A percentile compares a stretch with the other conserved stretches of the same genome.
Conservation (phyloP, 2,113 vertebrate genomes). For the Ptilorrhoa leucosticta region DNA sequence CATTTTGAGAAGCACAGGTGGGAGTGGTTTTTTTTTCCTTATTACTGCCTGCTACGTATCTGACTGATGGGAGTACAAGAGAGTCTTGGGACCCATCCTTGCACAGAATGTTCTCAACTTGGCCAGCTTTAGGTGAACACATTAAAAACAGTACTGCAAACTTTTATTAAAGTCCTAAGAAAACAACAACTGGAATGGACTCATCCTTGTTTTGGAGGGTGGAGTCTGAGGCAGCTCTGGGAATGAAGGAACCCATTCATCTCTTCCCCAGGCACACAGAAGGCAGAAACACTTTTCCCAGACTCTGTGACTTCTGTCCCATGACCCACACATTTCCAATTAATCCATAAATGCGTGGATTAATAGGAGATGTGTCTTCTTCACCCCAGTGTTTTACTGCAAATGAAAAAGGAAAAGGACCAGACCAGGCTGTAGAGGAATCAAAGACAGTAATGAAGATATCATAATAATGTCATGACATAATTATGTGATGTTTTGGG, state of each 20-base stretch:
- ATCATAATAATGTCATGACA: not conserved
- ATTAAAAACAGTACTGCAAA: not conserved
- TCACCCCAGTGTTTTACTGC: not conserved
- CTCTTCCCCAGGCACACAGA: not conserved
- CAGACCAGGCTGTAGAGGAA: not conserved
- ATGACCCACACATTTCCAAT: not conserved
- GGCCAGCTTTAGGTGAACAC: not conserved
- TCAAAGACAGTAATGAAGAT: not conserved
- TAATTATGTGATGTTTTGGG: not conserved
- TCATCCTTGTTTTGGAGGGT: not conserved
- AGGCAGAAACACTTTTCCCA: not conserved
- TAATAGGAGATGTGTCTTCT: not conserved
- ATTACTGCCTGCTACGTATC: not conserved
- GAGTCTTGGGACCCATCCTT: not conserved
- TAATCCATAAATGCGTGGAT: not conserved
- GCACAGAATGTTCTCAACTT: not conserved
- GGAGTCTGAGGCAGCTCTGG: not conserved
- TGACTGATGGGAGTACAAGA: not conserved
- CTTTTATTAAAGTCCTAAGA: not conserved
- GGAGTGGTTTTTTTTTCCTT: not conserved
- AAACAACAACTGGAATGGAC: not conserved
- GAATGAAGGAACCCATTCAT: not conserved
- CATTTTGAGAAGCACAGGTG: not conserved
- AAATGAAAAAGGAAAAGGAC: not conserved
- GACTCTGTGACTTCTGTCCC: not conserved